Conservation (phyloP, 2,888 invertebrate species). For the Drosophila phalerata region DNA sequence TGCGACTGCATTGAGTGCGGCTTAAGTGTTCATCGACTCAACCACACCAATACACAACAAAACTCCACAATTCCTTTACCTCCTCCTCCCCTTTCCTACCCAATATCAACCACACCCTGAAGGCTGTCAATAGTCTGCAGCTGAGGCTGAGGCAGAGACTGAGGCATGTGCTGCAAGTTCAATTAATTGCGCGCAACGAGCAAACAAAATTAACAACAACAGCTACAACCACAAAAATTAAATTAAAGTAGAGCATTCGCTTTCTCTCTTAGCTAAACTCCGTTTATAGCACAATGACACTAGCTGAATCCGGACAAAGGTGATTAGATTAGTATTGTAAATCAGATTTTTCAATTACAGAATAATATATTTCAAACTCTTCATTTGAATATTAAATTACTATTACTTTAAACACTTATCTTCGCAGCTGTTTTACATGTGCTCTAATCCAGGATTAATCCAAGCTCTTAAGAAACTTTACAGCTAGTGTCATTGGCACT, state of each 20-base stretch:
- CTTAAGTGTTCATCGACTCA: slow-evolving; percentile 79
- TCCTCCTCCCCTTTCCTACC: neutral
- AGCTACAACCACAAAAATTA: slow-evolving; percentile 82
- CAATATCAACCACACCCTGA: slow-evolving; percentile 45
- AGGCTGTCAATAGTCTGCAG: slow-evolving; percentile 78
- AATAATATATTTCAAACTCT: neutral
- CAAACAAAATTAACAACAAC: slow-evolving; percentile 70
- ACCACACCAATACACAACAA: slow-evolving; percentile 67
- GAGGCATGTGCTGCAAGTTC: slow-evolving; percentile 79
- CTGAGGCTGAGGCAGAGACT: slow-evolving; percentile 24
- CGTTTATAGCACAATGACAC: slow-evolving; percentile 28
- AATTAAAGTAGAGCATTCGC: slow-evolving; percentile 80
- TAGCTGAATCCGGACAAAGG: slow-evolving; percentile 18
- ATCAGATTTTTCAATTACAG: neutral
- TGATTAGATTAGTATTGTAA: neutral
- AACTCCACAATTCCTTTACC: slow-evolving; percentile 1
- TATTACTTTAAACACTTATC: too few species aligned
- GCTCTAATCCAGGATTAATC: slow-evolving; percentile 10
- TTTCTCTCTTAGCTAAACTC: slow-evolving; percentile 15
- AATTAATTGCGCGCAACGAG: slow-evolving; percentile 83
- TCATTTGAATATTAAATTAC: neutral
- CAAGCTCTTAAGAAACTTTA: neutral
- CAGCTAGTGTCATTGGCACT: slow-evolving; percentile 23
- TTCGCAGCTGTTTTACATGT: neutral
- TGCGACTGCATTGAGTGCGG: slow-evolving; percentile 75